phyloP scores from a whole-genome alignment of 2,888 invertebrate species.

The Ornithoptera priamus region DNA sequence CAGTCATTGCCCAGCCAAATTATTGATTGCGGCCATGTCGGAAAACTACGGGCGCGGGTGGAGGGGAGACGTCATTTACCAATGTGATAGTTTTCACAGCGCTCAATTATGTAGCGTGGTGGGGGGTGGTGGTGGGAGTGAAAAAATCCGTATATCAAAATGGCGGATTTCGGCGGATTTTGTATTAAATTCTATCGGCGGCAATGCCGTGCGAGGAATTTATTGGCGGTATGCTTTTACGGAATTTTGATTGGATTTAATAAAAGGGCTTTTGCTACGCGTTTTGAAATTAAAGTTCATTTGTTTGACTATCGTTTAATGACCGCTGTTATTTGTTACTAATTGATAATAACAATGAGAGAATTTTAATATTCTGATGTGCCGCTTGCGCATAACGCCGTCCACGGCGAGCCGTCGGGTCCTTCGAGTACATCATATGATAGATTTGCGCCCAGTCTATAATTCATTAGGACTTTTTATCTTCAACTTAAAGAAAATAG shows the following conservation, averaged over 20 bases:
- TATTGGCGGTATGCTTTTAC: constrained; percentile 50
- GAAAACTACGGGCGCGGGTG: constrained; percentile 61
- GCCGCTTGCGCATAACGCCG: constrained; percentile 33
- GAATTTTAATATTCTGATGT: constrained; percentile 20
- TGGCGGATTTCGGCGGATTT: constrained; percentile 66
- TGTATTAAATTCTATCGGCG: constrained; percentile 75
- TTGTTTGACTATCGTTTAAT: constrained; percentile 28
- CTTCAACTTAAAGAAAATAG: too few species aligned
- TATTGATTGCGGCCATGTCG: constrained; percentile 80
- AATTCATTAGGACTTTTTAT: too few species aligned
- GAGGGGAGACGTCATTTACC: constrained; percentile 62
- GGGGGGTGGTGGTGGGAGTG: constrained; percentile 47
- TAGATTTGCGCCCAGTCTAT: too few species aligned
- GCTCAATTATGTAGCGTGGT: constrained; percentile 70
- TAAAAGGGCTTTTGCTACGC: constrained; percentile 38
- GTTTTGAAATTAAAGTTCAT: constrained; percentile 36
- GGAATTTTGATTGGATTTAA: constrained; percentile 53
- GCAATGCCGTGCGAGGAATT: constrained; percentile 60
- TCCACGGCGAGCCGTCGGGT: constrained; percentile 23
- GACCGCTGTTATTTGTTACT: constrained; percentile 21
- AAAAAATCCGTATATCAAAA: constrained; percentile 74
- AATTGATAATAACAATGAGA: not conserved
- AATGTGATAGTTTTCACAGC: constrained; percentile 79
- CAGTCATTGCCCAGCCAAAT: constrained; percentile 79
- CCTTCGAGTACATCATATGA: too few species aligned